Evolutionary conservation across 2,797 vertebrate genomes (phyloP), one percentile per base, ranked within the genome.

Genomic region (Catamblyrhynchus diadema): DNA sequence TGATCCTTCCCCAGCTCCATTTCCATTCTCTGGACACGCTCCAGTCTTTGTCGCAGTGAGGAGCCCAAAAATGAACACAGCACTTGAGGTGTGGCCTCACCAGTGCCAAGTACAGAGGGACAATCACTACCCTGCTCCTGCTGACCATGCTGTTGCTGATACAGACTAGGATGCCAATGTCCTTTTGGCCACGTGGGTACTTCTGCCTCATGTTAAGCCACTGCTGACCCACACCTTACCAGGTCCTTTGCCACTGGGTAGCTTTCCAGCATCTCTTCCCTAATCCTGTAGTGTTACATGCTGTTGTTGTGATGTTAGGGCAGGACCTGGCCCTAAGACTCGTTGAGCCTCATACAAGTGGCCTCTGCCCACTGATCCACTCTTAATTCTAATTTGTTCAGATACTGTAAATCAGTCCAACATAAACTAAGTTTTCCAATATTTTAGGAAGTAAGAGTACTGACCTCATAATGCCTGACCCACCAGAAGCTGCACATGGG

Each of bases 1-100:
- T 33, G 39, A 4, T 2, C 11, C 45, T 39, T 3, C 5, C 0
- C 17, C 45, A 73, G 28, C 8, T 73, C 45, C 0, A 0, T 4
- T 73, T 2, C 21, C 2, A 3, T 48, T 35, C 57, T 42, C 30
- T 60, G 45, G 21, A 45, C 20, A 10, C 0, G 0, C 17, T 33
- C 24, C 25, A 53, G n/a, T 45, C 14, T 25, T 65, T 12, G 1
- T 45, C 73, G 33, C 2, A 1, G 7, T 33, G 60, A 66, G 33
- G 12, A 4, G 4, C 21, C 9, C 45, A 60, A 3, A 81, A 30
- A 4, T 9, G 6, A 8, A 6, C 17, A 9, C 10, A 30, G 5
- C 2, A 19, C 3, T 53, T 0, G 0, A 59, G 24, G 3, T 45
- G n/a, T 28, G 21, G 14, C 27, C 32, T 65, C 24, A n/a, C 14